Base-by-base conservation (phyloP, 2,888 invertebrate species). In the Trachelus troglodyta region DNA sequence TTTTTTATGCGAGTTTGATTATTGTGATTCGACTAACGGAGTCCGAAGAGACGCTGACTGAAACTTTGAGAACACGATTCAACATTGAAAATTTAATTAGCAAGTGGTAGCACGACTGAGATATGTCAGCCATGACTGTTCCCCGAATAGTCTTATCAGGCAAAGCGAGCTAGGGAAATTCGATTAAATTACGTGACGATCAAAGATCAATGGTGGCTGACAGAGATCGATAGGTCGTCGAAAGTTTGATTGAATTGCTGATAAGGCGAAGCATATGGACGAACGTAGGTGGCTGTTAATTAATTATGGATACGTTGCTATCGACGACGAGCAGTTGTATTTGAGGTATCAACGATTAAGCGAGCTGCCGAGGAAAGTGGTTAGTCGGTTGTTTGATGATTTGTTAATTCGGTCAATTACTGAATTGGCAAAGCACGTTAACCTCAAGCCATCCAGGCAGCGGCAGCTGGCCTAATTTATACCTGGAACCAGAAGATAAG, bases 401-500 rank as follows among this genome's bases (percentile, higher is more conserved):
- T 56, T 56, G 23, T 56, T 56, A 23, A 56, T 23, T 23, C 9
- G 56, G 2, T 56, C 23, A 56, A 56, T 56, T 56, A 23, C 23
- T 9, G 23, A 56, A 56, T 9, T 56, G 56, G 56, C 23, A 75
- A 82, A 83, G 83, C 83, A 81, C 80, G 79, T 79, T 73, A 76
- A 79, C 78, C 80, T 78, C 75, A 81, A 82, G 73, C 77, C 69
- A 75, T 75, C 56, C 77, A 76, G 69, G 75, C 77, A 56, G 74
- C 81, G 82, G 85, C 86, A 76, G 83, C 87, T 90, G 88, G 88
- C 89, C 87, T 89, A 88, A 85, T 79, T 87, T 92, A 91, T 92
- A 93, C 94, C 94, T 93, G 93, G 93, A 89, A 94, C 92, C 85
- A 93, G 92, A 87, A 93, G 91, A 90, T 93, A 93, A 82, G 93